Conservation (phyloP, 2,888 invertebrate species). For the Globia sparganii region DNA sequence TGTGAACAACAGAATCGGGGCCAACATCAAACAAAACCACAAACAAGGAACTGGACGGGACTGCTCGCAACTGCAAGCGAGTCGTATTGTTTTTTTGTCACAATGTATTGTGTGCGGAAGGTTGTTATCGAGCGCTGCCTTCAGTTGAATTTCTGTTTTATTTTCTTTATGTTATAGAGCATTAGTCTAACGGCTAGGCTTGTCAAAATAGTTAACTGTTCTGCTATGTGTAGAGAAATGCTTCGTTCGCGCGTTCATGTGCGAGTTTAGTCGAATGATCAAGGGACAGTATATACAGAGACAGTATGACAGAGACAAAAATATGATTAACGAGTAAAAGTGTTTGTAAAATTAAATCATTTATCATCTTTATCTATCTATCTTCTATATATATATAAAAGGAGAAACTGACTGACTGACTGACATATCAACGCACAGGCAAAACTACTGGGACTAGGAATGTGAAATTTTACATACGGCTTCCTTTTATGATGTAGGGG, state of each 20-base stretch:
- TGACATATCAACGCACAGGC: too few relatives aligned
- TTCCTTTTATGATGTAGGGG: too few relatives aligned
- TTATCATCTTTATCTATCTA: too few relatives aligned
- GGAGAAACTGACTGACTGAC: too few relatives aligned
- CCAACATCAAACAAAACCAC: background rate
- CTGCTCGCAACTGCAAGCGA: background rate
- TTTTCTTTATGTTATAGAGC: slow-evolving; percentile 6
- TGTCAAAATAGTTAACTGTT: slow-evolving; percentile 35
- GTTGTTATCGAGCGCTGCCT: background rate
- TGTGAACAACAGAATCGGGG: too few relatives aligned
- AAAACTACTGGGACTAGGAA: too few relatives aligned
- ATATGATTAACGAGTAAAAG: background rate
- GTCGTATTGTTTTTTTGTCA: background rate
- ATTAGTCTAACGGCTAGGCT: slow-evolving; percentile 31
- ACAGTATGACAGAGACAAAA: too few relatives aligned
- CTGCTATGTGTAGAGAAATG: slow-evolving; percentile 16
- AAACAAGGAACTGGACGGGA: background rate
- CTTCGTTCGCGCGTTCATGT: background rate
- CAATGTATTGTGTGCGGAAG: background rate
- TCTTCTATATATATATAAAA: too few relatives aligned
- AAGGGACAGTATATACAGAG: background rate
- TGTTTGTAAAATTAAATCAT: slow-evolving; percentile 12
- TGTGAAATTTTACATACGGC: too few relatives aligned
- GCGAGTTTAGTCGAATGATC: background rate
- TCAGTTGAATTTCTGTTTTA: slow-evolving; percentile 30